phyloP scores from a whole-genome alignment of 2,797 vertebrate species.

The Clarias fuscus region DNA sequence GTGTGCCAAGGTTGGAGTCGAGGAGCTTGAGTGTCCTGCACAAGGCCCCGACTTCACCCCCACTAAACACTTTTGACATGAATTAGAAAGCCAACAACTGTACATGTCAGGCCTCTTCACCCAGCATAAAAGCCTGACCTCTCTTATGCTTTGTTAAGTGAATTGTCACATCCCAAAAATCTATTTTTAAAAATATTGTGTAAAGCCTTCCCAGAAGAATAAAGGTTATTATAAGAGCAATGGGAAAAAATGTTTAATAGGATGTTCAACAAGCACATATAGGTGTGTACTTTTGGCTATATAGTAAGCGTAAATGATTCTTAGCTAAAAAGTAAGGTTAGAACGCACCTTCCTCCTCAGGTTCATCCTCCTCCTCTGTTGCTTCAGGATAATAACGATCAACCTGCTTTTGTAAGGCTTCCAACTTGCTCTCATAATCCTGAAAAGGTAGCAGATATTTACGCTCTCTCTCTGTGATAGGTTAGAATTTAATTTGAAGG shows the following conservation, averaged over 20 bases:
- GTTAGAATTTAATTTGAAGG: background rate
- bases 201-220: background rate
- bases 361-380: conserved; percentile 90
- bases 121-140: background rate
- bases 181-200: background rate
- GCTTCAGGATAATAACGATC: conserved; percentile 86
- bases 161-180: background rate
- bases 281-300: background rate
- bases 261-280: background rate
- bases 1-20: background rate
- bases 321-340: background rate
- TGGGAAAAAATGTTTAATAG: background rate
- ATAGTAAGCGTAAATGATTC: background rate
- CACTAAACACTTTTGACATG: background rate
- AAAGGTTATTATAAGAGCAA: background rate
- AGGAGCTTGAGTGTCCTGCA: background rate
- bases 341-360: conserved; percentile 87
- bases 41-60: background rate
- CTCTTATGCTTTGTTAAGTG: background rate
- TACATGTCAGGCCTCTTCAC: background rate
- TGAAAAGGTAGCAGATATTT: conserved; percentile 57
- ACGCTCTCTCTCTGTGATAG: background rate
- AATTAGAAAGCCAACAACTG: background rate
- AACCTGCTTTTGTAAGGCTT: conserved; percentile 96
- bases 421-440: conserved; percentile 97